Percentiles rank a stretch among this genome's conserved stretches.
Evolutionary conservation across 2,113 vertebrate genomes (phyloP).

Genomic region (Salminus brasiliensis): DNA sequence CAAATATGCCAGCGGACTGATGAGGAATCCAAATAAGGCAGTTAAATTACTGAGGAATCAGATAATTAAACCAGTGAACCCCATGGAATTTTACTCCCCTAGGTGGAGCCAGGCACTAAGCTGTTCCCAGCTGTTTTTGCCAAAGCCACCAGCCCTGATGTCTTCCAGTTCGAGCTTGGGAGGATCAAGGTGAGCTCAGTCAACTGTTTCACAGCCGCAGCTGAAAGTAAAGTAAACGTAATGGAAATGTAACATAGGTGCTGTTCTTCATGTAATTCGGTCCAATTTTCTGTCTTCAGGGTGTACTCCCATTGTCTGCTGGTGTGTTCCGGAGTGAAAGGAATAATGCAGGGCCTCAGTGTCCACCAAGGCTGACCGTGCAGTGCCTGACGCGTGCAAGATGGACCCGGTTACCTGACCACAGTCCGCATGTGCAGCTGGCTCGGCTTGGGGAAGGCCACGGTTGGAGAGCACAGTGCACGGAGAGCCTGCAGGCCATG

Average conservation of each 20-base stretch:
- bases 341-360: constrained; percentile 84
- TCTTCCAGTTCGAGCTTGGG: constrained; percentile 95
- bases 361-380: constrained; percentile 88
- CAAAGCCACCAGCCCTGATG: constrained; percentile 86
- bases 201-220: neutral
- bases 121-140: constrained; percentile 95
- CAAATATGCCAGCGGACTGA: no score
- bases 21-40: no score
- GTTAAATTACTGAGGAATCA: no score
- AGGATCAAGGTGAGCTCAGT: constrained; percentile 83
- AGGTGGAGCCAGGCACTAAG: constrained; percentile 93
- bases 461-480: constrained; percentile 89
- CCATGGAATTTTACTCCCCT: constrained; percentile 46
- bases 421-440: constrained; percentile 79
- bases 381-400: constrained; percentile 82
- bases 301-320: constrained; percentile 91
- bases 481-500: constrained; percentile 87
- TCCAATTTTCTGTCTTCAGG: constrained; percentile 69
- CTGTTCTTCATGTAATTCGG: neutral
- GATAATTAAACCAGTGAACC: no score
- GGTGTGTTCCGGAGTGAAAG: constrained; percentile 89
- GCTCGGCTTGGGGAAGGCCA: constrained; percentile 82
- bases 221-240: neutral
- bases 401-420: constrained; percentile 89
- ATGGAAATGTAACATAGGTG: neutral